A percentile compares a stretch with the other conserved stretches of the same genome.
phyloP scores from a whole-genome alignment of 2,888 invertebrate species.

The Cenopis cana region DNA sequence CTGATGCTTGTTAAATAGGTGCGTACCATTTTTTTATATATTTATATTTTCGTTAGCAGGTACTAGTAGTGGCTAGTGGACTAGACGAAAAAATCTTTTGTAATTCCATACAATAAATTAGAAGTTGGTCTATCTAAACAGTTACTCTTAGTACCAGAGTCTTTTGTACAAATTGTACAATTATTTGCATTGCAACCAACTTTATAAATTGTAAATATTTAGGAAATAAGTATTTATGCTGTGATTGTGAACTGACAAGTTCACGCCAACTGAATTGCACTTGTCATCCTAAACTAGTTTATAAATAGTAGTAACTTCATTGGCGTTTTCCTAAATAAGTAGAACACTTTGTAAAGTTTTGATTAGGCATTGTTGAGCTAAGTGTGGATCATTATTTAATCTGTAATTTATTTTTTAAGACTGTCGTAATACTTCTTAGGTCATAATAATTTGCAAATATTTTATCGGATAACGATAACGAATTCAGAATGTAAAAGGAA shows the following conservation, averaged over 20 bases:
- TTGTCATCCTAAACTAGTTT: background rate
- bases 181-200: background rate
- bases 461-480: background rate
- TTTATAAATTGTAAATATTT: conserved; percentile 12
- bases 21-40: background rate
- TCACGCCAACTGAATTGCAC: conserved; percentile 3
- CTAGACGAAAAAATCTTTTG: background rate
- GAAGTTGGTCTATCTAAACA: background rate
- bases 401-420: background rate
- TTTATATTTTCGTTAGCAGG: too few species aligned
- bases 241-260: conserved; percentile 12
- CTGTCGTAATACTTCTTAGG: background rate
- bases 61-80: background rate
- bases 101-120: background rate
- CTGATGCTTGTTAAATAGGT: background rate
- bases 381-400: background rate
- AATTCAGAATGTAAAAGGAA: background rate
- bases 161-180: conserved; percentile 8
- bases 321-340: conserved; percentile 4
- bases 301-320: background rate
- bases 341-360: conserved; percentile 1
- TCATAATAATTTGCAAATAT: background rate
- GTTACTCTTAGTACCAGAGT: background rate
- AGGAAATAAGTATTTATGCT: conserved; percentile 8
- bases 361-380: background rate